These are phyloP conservation scores for Taxidea taxus DNA, from an alignment of 2,113 vertebrate genomes.

Conservation along the genomic window DNA sequence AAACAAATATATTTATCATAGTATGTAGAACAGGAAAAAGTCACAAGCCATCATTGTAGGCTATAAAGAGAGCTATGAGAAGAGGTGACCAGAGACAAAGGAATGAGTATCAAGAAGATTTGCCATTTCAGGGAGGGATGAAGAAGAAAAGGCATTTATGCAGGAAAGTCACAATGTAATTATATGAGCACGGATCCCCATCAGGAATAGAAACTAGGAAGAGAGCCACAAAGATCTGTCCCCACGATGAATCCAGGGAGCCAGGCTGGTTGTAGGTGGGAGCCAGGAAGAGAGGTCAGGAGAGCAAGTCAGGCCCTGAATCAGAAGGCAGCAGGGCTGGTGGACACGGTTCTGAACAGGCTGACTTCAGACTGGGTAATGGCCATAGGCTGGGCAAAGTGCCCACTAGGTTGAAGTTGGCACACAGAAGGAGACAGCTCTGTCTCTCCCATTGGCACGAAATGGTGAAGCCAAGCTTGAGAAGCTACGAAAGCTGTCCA, in stretches of 20 bases:
- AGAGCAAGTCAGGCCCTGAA: neutral
- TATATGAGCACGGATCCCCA: neutral
- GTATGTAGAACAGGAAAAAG: neutral
- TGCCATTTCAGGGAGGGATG: neutral
- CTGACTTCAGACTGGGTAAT: neutral
- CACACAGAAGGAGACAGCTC: too few species aligned
- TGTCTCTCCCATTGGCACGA: neutral
- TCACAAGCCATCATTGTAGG: neutral
- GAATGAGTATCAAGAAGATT: neutral
- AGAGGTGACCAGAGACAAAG: neutral
- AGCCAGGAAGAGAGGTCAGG: neutral
- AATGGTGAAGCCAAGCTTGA: neutral
- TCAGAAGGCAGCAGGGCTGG: neutral
- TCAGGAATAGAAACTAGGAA: neutral
- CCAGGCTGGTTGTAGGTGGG: rapidly evolving
- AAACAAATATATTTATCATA: neutral
- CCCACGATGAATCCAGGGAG: too few species aligned
- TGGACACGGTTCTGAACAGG: neutral
- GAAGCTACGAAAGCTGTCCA: neutral
- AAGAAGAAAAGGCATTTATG: too few species aligned
- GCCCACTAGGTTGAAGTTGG: neutral
- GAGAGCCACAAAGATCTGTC: too few species aligned
- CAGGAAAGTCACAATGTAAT: neutral
- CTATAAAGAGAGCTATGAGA: neutral
- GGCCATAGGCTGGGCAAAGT: neutral